These are phyloP conservation scores for Micoletzkya japonica DNA, from an alignment of 2,888 invertebrate species.

Conservation along the genomic window DNA sequence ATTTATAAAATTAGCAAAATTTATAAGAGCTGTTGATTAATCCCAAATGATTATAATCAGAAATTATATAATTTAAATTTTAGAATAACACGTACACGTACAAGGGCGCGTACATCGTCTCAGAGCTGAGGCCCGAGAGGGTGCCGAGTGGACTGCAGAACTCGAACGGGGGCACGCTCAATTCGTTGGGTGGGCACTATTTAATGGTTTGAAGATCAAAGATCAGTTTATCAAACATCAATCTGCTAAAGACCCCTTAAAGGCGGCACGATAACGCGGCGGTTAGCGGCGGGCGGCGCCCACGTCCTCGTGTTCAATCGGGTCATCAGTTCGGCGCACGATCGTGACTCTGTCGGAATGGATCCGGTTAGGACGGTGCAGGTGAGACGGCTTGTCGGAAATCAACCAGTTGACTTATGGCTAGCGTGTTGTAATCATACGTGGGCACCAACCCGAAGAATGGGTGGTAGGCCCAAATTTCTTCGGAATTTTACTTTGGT, in stretches of 20 bases:
- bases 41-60: background rate
- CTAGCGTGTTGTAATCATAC: too few species aligned
- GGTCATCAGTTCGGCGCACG: background rate
- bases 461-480: too few species aligned
- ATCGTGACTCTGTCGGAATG: too few species aligned
- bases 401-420: too few species aligned
- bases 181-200: background rate
- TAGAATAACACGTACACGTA: slow-evolving; percentile 48
- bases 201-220: background rate
- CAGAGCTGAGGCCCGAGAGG: slow-evolving; percentile 39
- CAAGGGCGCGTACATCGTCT: slow-evolving; percentile 48
- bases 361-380: too few species aligned
- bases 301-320: slow-evolving; percentile 8
- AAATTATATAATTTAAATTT: too few species aligned
- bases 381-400: too few species aligned
- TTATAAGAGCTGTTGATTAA: slow-evolving; percentile 27
- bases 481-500: too few species aligned
- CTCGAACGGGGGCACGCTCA: slow-evolving; percentile 4
- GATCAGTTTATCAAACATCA: background rate
- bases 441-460: too few species aligned
- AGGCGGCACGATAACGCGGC: slow-evolving; percentile 14
- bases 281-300: background rate
- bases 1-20: slow-evolving; percentile 25
- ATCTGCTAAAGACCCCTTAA: background rate
- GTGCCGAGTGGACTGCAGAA: background rate